Evolutionary conservation across 1,140 invertebrate genomes (phyloP), one percentile per base, ranked within the genome.

Genomic region (Drosophila ficusphila): DNA sequence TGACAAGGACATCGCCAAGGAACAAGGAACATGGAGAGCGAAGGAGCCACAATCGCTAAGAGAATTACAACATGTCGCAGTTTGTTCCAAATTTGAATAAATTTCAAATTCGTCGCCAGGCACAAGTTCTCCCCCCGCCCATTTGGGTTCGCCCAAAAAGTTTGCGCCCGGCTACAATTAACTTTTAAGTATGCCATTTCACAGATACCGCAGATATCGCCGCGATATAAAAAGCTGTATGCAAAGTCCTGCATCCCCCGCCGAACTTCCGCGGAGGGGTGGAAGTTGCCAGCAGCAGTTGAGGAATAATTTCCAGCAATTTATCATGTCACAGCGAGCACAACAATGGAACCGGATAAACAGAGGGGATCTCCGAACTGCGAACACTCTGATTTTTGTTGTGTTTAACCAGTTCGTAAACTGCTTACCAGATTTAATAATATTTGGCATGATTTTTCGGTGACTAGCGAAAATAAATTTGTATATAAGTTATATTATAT

Each of bases 131-230:
- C 41, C 18, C 48, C 9, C 19, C 2, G 6, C 2, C 3, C 16
- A n/a, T n/a, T n/a, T n/a, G n/a, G n/a, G n/a, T n/a, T 21, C n/a
- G 12, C 2, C 0, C 18, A 16, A 54, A 68, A 86, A 86, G 68
- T 86, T 73, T 56, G 57, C 58, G 62, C 75, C 71, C 67, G 47
- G 64, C 83, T 73, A 90, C 83, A 90, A 90, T 90, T 90, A 90
- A 90, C 83, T 90, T 90, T 90, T 89, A 89, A 90, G 89, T 89
- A 79, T 65, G 71, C 60, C 82, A 83, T 83, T 89, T 82, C 72
- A 78, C 75, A 88, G 82, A 88, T 88, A 89, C 85, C 82, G 68
- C 72, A 82, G 82, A 88, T 86, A 83, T 79, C 38, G 70, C 18
- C 9, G 53, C 68, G 57, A 72, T 82, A 79, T 71, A 60, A 41